These are phyloP conservation scores for Zophobas morio DNA, from an alignment of 1,140 invertebrate species.

Conservation along the genomic window DNA sequence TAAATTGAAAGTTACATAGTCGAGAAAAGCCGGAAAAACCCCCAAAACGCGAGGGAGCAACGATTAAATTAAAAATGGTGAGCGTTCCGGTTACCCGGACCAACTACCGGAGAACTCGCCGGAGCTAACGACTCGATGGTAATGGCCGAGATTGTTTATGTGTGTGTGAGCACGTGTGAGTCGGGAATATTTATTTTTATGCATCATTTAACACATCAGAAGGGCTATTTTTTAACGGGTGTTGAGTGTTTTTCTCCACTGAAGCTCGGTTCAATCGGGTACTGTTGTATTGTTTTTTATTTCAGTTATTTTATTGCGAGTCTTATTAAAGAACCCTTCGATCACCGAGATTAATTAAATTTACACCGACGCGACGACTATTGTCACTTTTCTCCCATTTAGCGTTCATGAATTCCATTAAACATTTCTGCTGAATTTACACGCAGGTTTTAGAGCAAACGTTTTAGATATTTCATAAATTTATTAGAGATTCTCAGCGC, in stretches of 20 bases:
- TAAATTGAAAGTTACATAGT: slow-evolving; percentile 42
- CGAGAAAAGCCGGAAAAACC: slow-evolving; percentile 12
- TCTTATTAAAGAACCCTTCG: background rate
- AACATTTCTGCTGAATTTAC: slow-evolving; percentile 7
- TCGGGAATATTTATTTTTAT: slow-evolving; percentile 17
- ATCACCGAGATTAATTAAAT: slow-evolving; percentile 26
- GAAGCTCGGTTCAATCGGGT: background rate
- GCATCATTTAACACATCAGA: background rate
- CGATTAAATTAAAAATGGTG: slow-evolving; percentile 37
- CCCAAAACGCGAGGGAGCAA: slow-evolving; percentile 3
- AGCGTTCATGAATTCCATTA: slow-evolving; percentile 11
- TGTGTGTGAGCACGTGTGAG: slow-evolving; percentile 3
- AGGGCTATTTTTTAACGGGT: background rate
- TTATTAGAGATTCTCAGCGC: no score
- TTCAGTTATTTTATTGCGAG: background rate
- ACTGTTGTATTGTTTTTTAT: background rate
- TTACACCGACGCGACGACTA: slow-evolving; percentile 25
- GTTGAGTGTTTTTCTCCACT: no score
- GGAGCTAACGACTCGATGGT: background rate
- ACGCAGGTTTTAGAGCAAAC: no score
- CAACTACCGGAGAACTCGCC: background rate
- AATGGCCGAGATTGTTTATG: slow-evolving; percentile 17
- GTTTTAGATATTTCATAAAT: no score
- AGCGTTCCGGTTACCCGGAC: slow-evolving; percentile 18
- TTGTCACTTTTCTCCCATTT: slow-evolving; percentile 9